These are phyloP conservation scores for Labia minor DNA, from an alignment of 2,888 invertebrate genomes.

Conservation along the genomic window DNA sequence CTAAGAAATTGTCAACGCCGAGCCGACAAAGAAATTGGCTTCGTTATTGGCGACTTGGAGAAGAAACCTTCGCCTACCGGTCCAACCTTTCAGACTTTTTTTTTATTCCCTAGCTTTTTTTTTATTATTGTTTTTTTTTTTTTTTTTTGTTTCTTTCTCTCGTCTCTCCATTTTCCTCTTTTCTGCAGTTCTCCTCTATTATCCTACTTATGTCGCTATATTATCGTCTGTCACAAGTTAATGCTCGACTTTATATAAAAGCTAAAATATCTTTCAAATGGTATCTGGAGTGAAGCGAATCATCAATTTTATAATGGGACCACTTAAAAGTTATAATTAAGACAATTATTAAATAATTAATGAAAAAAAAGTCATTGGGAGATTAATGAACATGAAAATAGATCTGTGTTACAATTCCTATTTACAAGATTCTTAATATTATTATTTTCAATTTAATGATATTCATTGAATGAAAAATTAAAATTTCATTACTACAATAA, in stretches of 20 bases:
- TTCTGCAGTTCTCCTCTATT: background rate
- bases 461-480: no score
- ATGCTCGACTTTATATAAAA: background rate
- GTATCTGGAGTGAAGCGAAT: background rate
- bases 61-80: background rate
- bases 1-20: background rate
- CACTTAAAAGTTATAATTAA: background rate
- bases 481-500: no score
- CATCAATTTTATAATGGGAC: constrained; percentile 8
- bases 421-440: no score
- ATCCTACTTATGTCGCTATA: background rate
- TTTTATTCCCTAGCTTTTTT: background rate
- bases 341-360: constrained; percentile 7
- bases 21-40: background rate
- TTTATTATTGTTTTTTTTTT: background rate
- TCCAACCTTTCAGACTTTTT: background rate
- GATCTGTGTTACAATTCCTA: background rate
- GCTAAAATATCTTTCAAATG: background rate
- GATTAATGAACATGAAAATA: background rate
- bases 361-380: background rate
- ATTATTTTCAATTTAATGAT: no score
- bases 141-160: background rate
- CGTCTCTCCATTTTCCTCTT: background rate
- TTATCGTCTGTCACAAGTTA: background rate
- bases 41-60: background rate